Conservation (phyloP, 2,888 invertebrate genomes). For the Eucriotettix oculatus region DNA sequence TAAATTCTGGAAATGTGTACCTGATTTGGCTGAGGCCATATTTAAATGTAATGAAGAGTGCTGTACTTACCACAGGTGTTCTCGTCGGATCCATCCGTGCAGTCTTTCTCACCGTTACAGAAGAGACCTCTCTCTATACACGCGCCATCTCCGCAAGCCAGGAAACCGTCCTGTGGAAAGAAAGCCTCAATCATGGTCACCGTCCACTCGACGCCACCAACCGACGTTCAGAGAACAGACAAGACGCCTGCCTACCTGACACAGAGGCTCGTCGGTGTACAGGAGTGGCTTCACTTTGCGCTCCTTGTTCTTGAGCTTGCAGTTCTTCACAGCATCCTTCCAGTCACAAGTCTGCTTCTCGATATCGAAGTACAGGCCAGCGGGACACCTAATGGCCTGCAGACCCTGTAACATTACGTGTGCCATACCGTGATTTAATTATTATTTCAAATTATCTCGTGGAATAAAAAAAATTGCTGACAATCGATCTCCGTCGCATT, state of each 20-base stretch:
- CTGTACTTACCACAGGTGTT: constrained; percentile 67
- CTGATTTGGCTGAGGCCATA: too few species aligned
- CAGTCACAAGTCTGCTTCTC: constrained; percentile 91
- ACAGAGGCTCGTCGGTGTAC: constrained; percentile 78
- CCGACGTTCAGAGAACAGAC: neutral
- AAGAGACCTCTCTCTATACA: constrained; percentile 81
- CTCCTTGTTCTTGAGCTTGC: constrained; percentile 77
- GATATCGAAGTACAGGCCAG: constrained; percentile 82
- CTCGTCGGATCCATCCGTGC: constrained; percentile 76
- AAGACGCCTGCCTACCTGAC: constrained; percentile 28
- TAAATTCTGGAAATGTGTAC: too few species aligned
- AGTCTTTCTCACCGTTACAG: constrained; percentile 86
- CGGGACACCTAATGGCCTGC: constrained; percentile 84
- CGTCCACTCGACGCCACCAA: neutral
- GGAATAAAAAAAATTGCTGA: too few species aligned
- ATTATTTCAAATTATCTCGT: too few species aligned
- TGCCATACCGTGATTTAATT: too few species aligned
- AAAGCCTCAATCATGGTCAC: neutral
- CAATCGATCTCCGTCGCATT: too few species aligned
- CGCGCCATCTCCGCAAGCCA: constrained; percentile 74
- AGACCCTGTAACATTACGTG: constrained; percentile 45
- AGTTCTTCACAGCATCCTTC: constrained; percentile 87
- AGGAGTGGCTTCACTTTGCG: constrained; percentile 72
- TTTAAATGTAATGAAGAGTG: neutral
- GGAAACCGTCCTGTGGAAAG: constrained; percentile 50